Conservation (phyloP, 2,888 invertebrate species). For the Escarpia spicata region DNA sequence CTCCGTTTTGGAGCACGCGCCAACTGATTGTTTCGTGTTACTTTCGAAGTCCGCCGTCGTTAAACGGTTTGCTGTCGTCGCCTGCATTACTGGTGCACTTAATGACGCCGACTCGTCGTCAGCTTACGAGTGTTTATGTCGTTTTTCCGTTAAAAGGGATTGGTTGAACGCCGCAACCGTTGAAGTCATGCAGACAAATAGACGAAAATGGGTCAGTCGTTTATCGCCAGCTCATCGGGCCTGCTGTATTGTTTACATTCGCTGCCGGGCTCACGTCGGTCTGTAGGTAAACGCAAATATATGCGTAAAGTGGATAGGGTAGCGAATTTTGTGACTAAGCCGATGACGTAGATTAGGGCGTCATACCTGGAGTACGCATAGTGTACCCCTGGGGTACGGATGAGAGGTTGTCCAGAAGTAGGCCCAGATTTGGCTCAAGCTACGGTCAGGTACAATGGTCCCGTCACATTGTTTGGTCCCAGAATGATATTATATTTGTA, state of each 20-base stretch:
- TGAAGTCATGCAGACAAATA: neutral
- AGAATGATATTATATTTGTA: no score
- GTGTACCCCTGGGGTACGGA: neutral
- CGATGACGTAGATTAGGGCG: neutral
- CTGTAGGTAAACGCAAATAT: neutral
- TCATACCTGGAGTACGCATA: neutral
- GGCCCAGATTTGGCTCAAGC: no score
- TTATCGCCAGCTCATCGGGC: neutral
- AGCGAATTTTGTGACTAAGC: neutral
- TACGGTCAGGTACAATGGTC: no score
- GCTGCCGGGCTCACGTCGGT: neutral
- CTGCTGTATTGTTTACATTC: neutral
- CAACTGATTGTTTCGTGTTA: neutral
- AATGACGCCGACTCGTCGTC: neutral
- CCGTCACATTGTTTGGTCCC: no score
- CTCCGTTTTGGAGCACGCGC: neutral
- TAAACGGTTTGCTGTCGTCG: neutral
- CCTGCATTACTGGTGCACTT: neutral
- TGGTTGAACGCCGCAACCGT: neutral
- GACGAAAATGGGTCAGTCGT: neutral
- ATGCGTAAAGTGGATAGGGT: neutral
- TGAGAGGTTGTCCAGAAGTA: neutral
- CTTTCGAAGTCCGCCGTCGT: neutral
- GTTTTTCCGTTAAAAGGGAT: neutral
- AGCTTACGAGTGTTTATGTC: neutral